Evolutionary conservation across 92 coral and sea anemone genomes (phyloP), one percentile per base, ranked within the genome.

Genomic region (Actinostola sp.): DNA sequence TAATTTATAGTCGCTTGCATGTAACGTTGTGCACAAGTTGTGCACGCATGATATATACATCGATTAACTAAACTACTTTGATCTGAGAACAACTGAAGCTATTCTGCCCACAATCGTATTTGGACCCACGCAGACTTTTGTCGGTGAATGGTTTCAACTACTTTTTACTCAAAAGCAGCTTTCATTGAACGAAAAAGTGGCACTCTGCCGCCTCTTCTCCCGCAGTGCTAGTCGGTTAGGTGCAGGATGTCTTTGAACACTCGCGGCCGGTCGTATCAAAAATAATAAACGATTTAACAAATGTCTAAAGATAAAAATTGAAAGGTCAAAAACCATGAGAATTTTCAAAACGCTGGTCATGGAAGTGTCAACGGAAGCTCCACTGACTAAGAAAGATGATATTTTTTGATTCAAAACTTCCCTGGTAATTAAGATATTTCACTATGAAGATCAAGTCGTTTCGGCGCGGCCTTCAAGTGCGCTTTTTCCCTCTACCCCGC

Each of bases 111-210:
- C 13, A 45, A 35, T 7, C 25, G 54, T n/a, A 17, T 0, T 68
- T 68, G 74, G 74, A 68, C 33, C 17, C 12, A 20, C 46, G 74
- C 74, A 61, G 74, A 68, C 34, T 19, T 68, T 62, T 68, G 10
- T 33, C 62, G 43, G 74, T 29, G 74, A n/a, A 25, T 17, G 10
- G 19, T 53, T 51, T n/a, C 35, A 31, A 52, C 60, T 9, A 41
- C 29, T 59, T 25, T 35, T 27, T 24, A 46, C 4, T 16, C 26
- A 30, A 28, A 30, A 64, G 19, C 55, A 41, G 25, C 50, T 52
- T 68, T 34, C 61, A 51, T 42, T 39, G 10, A 25, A 28, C 5
- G 29, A 43, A 35, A 42, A 46, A 48, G 9, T 7, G 46, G 29
- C 12, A 2, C 55, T 17, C 39, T 27, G n/a, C 61, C 57, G 33